Percentiles rank a stretch among this genome's conserved stretches.
phyloP scores from a whole-genome alignment of 1,140 invertebrate species.

The Melanaphis sacchari region DNA sequence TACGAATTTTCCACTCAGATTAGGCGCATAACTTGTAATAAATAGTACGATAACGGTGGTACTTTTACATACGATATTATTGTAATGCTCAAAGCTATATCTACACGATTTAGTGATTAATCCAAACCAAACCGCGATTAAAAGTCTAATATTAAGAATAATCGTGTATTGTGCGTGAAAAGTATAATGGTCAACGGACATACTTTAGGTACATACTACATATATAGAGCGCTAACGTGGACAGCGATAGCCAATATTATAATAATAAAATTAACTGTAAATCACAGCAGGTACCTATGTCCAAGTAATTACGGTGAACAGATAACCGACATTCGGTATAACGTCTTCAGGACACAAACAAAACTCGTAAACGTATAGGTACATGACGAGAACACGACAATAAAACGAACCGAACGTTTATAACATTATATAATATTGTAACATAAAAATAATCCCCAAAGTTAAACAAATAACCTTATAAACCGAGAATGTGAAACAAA shows the following conservation, averaged over 20 bases:
- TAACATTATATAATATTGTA: neutral
- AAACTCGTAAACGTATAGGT: neutral
- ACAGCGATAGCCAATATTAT: neutral
- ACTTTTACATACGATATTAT: neutral
- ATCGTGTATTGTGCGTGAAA: neutral
- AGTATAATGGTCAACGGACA: neutral
- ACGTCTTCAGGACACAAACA: neutral
- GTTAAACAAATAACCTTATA: neutral
- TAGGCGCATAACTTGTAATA: neutral
- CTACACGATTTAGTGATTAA: neutral
- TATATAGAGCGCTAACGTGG: neutral
- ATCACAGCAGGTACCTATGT: neutral
- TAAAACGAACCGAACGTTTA: neutral
- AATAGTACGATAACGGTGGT: neutral
- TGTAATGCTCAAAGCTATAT: neutral
- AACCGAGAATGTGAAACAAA: neutral
- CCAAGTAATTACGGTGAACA: neutral
- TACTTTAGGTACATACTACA: neutral
- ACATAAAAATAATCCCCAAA: neutral
- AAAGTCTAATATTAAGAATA: neutral
- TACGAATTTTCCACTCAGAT: neutral
- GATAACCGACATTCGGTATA: neutral
- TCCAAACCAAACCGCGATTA: neutral
- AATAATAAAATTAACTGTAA: neutral
- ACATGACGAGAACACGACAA: neutral